Evolutionary conservation across 2,888 invertebrate genomes (phyloP).

Genomic region (Drosophila paracracens): DNA sequence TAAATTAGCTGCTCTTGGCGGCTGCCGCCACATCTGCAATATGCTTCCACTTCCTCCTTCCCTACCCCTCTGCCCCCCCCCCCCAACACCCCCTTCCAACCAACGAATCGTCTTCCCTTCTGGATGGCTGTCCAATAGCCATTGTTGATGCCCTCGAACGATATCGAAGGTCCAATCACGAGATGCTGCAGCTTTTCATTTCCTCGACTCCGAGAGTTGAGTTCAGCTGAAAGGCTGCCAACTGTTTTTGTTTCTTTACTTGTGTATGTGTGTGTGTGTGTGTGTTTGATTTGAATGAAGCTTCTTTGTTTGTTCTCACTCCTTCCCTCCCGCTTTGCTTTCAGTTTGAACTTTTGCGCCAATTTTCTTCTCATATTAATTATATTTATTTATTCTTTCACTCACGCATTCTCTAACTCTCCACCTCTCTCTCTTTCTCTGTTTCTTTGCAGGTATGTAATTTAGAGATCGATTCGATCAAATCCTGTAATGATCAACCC

Average conservation of each 20-base stretch:
- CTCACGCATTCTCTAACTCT: conserved; percentile 7
- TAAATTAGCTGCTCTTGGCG: conserved; percentile 71
- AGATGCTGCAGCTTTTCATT: conserved; percentile 48
- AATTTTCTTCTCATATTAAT: conserved; percentile 41
- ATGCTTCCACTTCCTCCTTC: conserved; percentile 12
- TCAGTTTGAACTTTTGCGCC: conserved; percentile 24
- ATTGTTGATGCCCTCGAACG: conserved; percentile 67
- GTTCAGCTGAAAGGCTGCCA: conserved; percentile 51
- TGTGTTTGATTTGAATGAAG: conserved; percentile 40
- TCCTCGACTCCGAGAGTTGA: conserved; percentile 31
- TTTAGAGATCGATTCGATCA: conserved; percentile 14
- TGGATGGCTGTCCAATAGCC: conserved; percentile 25
- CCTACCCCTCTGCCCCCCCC: no score
- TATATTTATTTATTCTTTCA: conserved; percentile 31
- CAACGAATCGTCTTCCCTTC: neutral
- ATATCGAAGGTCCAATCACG: conserved; percentile 68
- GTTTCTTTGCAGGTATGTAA: conserved; percentile 60
- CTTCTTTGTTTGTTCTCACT: conserved; percentile 45
- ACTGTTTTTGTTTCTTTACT: conserved; percentile 29
- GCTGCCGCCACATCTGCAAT: conserved; percentile 57
- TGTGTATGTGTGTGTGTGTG: neutral
- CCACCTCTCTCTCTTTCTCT: conserved; percentile 2
- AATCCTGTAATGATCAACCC: conserved; percentile 25
- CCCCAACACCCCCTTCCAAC: neutral
- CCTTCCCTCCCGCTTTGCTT: neutral